Evolutionary conservation across 2,888 invertebrate species (phyloP).

Genomic region (Trachelus tabidus): DNA sequence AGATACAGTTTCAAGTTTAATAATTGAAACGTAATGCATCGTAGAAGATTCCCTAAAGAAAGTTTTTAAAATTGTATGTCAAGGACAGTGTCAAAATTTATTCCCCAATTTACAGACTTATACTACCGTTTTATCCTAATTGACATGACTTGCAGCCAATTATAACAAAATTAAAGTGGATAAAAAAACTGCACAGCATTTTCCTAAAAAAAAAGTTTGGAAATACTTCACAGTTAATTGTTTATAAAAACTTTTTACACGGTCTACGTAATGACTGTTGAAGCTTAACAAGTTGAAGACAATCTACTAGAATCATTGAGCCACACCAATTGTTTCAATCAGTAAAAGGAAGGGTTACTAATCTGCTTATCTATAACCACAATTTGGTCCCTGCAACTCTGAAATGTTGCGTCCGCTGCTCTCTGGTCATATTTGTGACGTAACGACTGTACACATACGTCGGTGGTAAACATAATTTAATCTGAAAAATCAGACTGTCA

Average conservation of each 20-base stretch:
- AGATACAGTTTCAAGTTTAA: not conserved
- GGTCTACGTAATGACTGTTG: not conserved
- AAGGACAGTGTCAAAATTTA: not conserved
- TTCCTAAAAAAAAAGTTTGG: not conserved
- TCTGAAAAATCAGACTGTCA: not conserved
- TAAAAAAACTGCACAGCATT: not conserved
- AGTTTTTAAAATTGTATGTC: not conserved
- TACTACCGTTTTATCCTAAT: no score
- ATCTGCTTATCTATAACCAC: not conserved
- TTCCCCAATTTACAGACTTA: not conserved
- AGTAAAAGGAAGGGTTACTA: not conserved
- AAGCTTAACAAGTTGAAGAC: not conserved
- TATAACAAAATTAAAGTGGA: not conserved
- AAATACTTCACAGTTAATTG: not conserved
- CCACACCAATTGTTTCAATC: not conserved
- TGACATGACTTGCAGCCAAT: not conserved
- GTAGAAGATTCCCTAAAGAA: not conserved
- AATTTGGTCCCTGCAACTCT: not conserved
- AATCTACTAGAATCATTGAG: not conserved
- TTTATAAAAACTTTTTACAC: not conserved
- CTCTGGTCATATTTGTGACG: not conserved
- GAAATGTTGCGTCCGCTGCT: not conserved
- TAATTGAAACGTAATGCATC: constrained; percentile 34
- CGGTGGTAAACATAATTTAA: not conserved
- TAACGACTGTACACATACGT: not conserved